These are phyloP conservation scores for Mechanitis mazaeus DNA, from an alignment of 2,888 invertebrate species.

Conservation along the genomic window DNA sequence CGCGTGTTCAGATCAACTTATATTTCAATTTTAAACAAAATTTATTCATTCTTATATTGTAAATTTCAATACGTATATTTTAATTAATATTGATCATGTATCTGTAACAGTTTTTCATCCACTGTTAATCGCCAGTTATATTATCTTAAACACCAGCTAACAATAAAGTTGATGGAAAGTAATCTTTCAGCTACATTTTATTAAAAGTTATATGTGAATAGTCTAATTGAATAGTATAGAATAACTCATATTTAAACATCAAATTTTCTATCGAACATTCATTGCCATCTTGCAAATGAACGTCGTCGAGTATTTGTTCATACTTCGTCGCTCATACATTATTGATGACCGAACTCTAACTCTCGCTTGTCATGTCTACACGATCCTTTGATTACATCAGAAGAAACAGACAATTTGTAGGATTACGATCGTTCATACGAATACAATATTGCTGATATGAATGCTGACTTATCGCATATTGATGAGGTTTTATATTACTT, in stretches of 20 bases:
- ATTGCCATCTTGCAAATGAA: constrained; percentile 29
- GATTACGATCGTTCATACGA: constrained; percentile 42
- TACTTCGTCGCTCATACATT: constrained; percentile 69
- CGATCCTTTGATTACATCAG: constrained; percentile 59
- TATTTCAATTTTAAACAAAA: constrained; percentile 23
- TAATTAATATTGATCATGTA: too few relatives aligned
- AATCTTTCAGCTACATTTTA: not conserved
- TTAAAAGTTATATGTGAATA: not conserved
- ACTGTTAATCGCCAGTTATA: too few relatives aligned
- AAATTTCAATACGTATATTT: too few relatives aligned
- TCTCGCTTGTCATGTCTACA: constrained; percentile 42
- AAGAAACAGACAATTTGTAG: constrained; percentile 37
- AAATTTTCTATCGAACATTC: constrained; percentile 2
- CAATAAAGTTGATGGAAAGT: too few relatives aligned
- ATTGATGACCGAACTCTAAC: constrained; percentile 56
- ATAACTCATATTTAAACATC: constrained; percentile 41
- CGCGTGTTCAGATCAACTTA: constrained; percentile 33
- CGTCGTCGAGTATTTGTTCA: constrained; percentile 59
- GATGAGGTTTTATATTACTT: not conserved
- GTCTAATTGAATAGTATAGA: constrained; percentile 45
- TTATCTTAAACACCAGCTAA: too few relatives aligned
- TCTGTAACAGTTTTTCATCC: too few relatives aligned
- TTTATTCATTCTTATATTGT: constrained; percentile 48
- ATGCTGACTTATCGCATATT: constrained; percentile 1
- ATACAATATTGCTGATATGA: constrained; percentile 28